Evolutionary conservation across 2,797 vertebrate genomes (phyloP), one percentile per base, ranked within the genome.

Genomic region (Aeoliscus strigatus): DNA sequence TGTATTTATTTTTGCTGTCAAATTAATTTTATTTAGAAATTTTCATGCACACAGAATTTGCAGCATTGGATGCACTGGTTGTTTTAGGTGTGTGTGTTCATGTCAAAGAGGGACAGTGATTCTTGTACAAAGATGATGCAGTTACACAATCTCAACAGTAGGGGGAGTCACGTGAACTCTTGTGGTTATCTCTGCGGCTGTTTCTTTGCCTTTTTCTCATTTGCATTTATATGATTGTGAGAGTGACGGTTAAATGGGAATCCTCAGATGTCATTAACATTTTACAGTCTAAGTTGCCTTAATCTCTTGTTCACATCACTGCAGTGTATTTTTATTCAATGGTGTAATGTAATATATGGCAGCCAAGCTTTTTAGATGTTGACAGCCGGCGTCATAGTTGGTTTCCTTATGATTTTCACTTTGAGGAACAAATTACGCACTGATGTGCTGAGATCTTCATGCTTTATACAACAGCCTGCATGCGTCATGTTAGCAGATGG

Each of bases 231-330:
- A 14, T 37, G 14, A 29, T 7, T 38, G 5, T 7, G 23, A 26
- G 39, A 26, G 38, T 14, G 23, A 14, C 36, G 27, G 11, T 48
- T 15, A 42, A 58, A 14, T 29, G 16, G 12, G 4, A 30, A 30
- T 14, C 26, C 16, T 54, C 17, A 15, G 5, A 34, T 21, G 27
- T 39, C 39, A 36, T 70, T 57, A 53, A 45, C 46, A 29, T 36
- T 13, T 23, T 6, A 23, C 33, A 57, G 40, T 64, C 50, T 56
- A 14, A 36, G 38, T 69, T 74, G 81, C 77, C 77, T 84, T 82
- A 79, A 68, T 50, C 40, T 52, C 23, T 45, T 23, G n/a, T 48
- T 64, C 39, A 44, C 24, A 28, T 60, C 18, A 37, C 43, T 50
- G 16, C 13, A 40, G 9, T 42, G 27, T 46, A n/a, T 66, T 44